phyloP scores from a whole-genome alignment of 2,888 invertebrate species.

The Caenorhabditis angaria region DNA sequence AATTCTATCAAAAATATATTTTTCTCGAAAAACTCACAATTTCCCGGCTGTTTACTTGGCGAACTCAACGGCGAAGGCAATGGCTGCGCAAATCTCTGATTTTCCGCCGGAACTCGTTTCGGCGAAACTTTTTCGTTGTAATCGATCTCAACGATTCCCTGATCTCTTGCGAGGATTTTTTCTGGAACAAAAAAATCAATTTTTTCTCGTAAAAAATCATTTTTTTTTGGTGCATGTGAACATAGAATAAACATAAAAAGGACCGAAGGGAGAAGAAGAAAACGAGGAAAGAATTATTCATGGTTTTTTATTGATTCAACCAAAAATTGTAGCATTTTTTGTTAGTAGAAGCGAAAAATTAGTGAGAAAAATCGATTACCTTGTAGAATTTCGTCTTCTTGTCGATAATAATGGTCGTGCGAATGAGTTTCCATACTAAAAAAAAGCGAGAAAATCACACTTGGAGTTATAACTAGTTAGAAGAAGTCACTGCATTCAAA shows the following conservation, averaged over 20 bases:
- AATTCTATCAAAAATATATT: too few species aligned
- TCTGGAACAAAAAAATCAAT: background rate
- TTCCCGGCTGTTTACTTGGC: background rate
- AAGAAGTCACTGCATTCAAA: constrained; percentile 11
- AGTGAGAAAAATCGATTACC: constrained; percentile 15
- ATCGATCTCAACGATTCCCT: constrained; percentile 38
- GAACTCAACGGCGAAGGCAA: constrained; percentile 30
- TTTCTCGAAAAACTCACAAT: constrained; percentile 1
- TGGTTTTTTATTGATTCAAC: constrained; percentile 1
- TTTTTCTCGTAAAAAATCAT: background rate
- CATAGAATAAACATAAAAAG: constrained; percentile 8
- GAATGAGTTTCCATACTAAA: background rate
- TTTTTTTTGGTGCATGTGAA: background rate
- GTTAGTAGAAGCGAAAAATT: background rate
- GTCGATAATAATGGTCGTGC: constrained; percentile 30
- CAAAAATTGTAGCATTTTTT: background rate
- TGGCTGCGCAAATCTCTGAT: constrained; percentile 42
- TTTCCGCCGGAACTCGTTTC: constrained; percentile 21
- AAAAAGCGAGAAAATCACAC: background rate
- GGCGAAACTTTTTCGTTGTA: constrained; percentile 13
- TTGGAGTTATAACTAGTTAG: background rate
- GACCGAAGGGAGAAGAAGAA: constrained; percentile 2
- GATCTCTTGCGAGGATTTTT: constrained; percentile 5
- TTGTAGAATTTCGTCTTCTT: constrained; percentile 36
- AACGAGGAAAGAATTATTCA: constrained; percentile 13